Conservation (phyloP, 2,113 vertebrate genomes). For the Cryptomyrus ogoouensis region DNA sequence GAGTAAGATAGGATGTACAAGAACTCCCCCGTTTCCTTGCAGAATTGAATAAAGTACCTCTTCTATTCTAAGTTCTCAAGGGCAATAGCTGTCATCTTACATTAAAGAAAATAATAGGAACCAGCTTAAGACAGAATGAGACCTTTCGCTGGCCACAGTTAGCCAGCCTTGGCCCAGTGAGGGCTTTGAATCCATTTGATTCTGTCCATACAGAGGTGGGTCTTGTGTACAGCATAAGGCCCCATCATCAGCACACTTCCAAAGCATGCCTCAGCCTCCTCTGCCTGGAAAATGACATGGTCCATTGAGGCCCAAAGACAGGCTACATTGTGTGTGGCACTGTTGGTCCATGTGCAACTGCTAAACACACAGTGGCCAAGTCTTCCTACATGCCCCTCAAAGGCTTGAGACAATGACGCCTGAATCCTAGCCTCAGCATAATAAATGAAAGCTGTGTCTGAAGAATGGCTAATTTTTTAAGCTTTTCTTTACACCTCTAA, state of each 20-base stretch:
- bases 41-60: background rate
- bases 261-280: background rate
- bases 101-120: background rate
- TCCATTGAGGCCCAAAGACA: slow-evolving; percentile 7
- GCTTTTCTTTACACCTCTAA: background rate
- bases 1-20: background rate
- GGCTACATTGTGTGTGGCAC: background rate
- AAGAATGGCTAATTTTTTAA: background rate
- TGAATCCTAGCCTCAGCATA: background rate
- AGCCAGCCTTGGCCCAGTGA: background rate
- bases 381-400: background rate
- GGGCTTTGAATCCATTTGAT: background rate
- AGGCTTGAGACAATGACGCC: background rate
- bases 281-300: slow-evolving; percentile 3
- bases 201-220: background rate
- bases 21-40: background rate
- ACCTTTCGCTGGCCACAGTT: background rate
- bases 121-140: background rate
- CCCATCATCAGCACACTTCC: background rate
- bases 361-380: background rate
- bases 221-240: background rate
- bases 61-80: background rate
- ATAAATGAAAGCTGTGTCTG: background rate
- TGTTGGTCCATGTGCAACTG: background rate
- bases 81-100: background rate